phyloP scores from a whole-genome alignment of 2,113 vertebrate species.

The Heteronetta atricapilla region DNA sequence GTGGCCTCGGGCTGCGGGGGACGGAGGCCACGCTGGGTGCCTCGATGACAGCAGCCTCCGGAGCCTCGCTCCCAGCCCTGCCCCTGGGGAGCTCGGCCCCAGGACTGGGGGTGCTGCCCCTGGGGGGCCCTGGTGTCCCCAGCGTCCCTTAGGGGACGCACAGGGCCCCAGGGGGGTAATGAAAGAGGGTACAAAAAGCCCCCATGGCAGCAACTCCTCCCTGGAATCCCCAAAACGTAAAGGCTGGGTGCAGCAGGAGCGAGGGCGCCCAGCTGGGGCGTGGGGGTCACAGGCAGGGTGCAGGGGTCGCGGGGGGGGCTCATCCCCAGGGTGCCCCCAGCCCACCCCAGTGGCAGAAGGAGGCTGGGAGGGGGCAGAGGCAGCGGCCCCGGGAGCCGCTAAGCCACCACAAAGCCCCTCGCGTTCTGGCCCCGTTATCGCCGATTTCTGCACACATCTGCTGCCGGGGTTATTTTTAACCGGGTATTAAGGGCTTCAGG shows the following conservation, averaged over 20 bases:
- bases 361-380: no score
- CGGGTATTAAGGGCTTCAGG: background rate
- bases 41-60: background rate
- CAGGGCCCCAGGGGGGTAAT: no score
- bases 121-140: no score
- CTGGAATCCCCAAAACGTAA: background rate
- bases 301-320: no score
- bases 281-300: no score
- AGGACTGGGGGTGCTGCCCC: no score
- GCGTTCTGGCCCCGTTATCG: background rate
- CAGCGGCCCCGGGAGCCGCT: background rate
- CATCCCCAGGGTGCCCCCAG: background rate
- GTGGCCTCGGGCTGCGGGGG: no score
- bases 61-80: background rate
- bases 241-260: no score
- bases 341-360: background rate
- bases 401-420: constrained; percentile 40
- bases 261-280: no score
- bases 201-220: background rate
- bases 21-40: no score
- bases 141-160: background rate
- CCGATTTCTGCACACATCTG: constrained; percentile 48
- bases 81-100: no score
- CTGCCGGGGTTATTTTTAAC: constrained; percentile 37
- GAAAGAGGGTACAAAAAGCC: no score